Base-by-base conservation (phyloP, 2,888 invertebrate species). In the Yponomeuta sedellus region DNA sequence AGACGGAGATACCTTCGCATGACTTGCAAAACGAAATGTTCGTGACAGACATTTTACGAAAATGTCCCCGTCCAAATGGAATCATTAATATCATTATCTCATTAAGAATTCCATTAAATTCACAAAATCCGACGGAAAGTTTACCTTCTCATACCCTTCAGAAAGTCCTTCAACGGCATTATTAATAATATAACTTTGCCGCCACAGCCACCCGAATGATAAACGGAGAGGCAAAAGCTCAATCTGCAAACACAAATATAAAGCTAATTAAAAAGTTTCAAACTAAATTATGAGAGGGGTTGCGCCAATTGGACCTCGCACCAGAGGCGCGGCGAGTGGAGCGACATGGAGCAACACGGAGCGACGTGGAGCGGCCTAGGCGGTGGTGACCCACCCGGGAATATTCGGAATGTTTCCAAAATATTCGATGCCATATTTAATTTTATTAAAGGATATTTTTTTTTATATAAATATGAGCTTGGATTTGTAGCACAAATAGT, bases 251-350 rank as follows among this genome's bases (percentile, higher is more conserved):
- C 88, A 91, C 90, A 91, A 91, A 91, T 88, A 90, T 90, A 90
- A 91, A 91, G 88, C 90, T 91, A 91, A 91, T 91, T 91, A 89
- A 91, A 91, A 91, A 91, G 90, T 91, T 91, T 85, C 81, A 84
- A 91, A 91, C 90, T 89, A 86, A 90, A 90, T 91, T 91, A 91
- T 91, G 88, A 88, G 90, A 88, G 90, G 89, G 91, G 88, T 86
- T 83, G 84, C 81, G 82, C 76, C 80, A 83, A 82, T 83, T 34
- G 82, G 84, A 78, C 88, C 83, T 83, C 71, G 88, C 84, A 88
- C 89, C 86, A 88, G 86, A 88, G 86, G 88, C 86, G 82, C 81
- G 79, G 78, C 79, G 73, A 16, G 44, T 16, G 44, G 44, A 52
- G 44, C 44, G 44, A 52, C 44, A 16, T 52, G 82, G 86, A n/a